Base-by-base conservation (phyloP, 2,797 vertebrate species). In the Rhadinocentrus ornatus region DNA sequence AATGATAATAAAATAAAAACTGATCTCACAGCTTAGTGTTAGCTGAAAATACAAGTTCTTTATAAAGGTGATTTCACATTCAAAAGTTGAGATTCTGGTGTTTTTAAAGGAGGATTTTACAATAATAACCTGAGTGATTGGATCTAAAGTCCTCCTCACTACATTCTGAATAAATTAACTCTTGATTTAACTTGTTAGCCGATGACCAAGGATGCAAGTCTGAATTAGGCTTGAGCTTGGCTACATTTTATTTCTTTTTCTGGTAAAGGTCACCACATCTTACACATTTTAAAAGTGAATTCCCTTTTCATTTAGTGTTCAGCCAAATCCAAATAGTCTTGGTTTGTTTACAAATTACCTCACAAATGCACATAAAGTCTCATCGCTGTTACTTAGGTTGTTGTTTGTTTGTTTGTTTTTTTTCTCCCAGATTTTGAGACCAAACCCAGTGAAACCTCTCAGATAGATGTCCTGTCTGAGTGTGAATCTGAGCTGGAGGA, bases 401-500 rank as follows among this genome's bases (percentile, higher is more conserved):
- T 24, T 66, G 24, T 32, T 60, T 60, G 75, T n/a, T 59, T 9
- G 8, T 18, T 26, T 27, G 7, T 8, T 3, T 26, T 0, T 32
- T 2, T 26, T 22, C 46, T 41, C 62, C 27, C 75, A 88, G 83
- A 81, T 31, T 70, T 54, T 63, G 84, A 76, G 37, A 69, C 32
- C n/a, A 18, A 62, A 52, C 26, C 58, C 12, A 65, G 57, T 63
- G 29, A 31, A 24, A 1, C 62, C 34, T 50, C 60, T 3, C 39
- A 52, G 62, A 32, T 20, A 39, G 67, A 64, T 11, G 46, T n/a
- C 18, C 34, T 37, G 24, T 67, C 72, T 32, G 74, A 75, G 41
- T n/a, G 32, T 6, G 6, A 41, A 16, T 44, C 44, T 6, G 15
- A 62, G 1, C 54, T 81, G 69, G 80, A 83, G 48, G 75, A 81